A percentile compares a stretch with the other conserved stretches of the same genome.
Conservation (phyloP, 1,140 invertebrate genomes). For the Holcopasites calliopsidis region DNA sequence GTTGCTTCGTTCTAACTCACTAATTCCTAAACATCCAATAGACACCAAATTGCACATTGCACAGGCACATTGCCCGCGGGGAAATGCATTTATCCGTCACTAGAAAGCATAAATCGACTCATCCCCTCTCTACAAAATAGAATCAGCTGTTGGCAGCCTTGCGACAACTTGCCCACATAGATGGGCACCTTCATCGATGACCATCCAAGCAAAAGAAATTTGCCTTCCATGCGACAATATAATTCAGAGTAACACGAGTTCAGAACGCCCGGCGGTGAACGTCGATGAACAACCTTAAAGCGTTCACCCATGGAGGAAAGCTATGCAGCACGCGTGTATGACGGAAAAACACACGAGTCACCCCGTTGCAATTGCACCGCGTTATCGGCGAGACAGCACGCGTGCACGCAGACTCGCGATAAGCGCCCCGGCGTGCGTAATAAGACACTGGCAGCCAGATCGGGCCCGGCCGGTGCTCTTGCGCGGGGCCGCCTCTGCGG, state of each 20-base stretch:
- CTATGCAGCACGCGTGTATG: slow-evolving; percentile 6
- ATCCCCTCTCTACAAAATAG: no score
- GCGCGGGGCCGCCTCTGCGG: slow-evolving; percentile 36
- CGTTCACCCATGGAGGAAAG: slow-evolving; percentile 17
- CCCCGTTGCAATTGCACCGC: neutral
- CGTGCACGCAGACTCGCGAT: slow-evolving; percentile 17
- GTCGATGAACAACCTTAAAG: slow-evolving; percentile 22
- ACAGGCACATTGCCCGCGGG: no score
- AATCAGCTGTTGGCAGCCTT: neutral
- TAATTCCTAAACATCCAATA: no score
- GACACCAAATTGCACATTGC: no score
- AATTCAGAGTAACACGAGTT: neutral
- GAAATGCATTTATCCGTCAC: no score
- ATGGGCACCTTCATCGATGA: neutral
- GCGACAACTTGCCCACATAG: neutral
- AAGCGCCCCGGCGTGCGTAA: slow-evolving; percentile 50
- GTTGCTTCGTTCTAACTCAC: no score
- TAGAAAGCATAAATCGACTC: no score
- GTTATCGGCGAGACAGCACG: slow-evolving; percentile 10
- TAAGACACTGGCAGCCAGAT: slow-evolving; percentile 42
- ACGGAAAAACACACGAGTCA: slow-evolving; percentile 5
- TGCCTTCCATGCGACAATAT: neutral
- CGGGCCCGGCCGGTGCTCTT: slow-evolving; percentile 27
- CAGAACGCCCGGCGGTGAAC: neutral
- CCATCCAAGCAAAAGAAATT: neutral